These are phyloP conservation scores for Nomada ferruginata DNA, from an alignment of 2,888 invertebrate genomes.

Conservation along the genomic window DNA sequence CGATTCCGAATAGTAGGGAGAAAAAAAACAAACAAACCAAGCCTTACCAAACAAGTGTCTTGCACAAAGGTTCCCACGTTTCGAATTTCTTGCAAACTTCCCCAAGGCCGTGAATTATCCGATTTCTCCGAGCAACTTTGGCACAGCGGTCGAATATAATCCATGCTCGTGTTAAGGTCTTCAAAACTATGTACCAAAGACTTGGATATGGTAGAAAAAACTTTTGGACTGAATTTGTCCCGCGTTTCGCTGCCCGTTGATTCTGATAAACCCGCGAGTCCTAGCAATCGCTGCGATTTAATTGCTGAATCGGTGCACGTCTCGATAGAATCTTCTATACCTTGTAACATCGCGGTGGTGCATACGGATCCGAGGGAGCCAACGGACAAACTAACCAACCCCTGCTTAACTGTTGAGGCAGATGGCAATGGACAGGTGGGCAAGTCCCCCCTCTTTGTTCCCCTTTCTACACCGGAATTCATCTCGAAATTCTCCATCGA, in stretches of 20 bases:
- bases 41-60: slow-evolving; percentile 78
- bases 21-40: slow-evolving; percentile 5
- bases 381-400: slow-evolving; percentile 74
- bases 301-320: slow-evolving; percentile 50
- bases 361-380: slow-evolving; percentile 73
- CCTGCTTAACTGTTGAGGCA: slow-evolving; percentile 71
- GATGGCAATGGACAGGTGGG: slow-evolving; percentile 79
- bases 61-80: slow-evolving; percentile 77
- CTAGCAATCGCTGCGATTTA: slow-evolving; percentile 36
- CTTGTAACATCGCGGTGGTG: slow-evolving; percentile 68
- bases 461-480: slow-evolving; percentile 65
- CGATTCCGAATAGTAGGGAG: neutral
- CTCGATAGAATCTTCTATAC: slow-evolving; percentile 60
- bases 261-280: slow-evolving; percentile 22
- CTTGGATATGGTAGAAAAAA: slow-evolving; percentile 84
- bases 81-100: slow-evolving; percentile 88
- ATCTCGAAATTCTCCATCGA: slow-evolving; percentile 44
- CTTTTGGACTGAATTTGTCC: slow-evolving; percentile 89
- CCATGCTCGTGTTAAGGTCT: slow-evolving; percentile 80
- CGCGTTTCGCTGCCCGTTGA: slow-evolving; percentile 62
- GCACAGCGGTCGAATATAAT: slow-evolving; percentile 70
- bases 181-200: slow-evolving; percentile 83
- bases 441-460: slow-evolving; percentile 73
- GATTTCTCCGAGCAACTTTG: slow-evolving; percentile 72
- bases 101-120: slow-evolving; percentile 84